Evolutionary conservation across 1,140 invertebrate genomes (phyloP), one percentile per base, ranked within the genome.

Genomic region (Copidosoma floridanum): DNA sequence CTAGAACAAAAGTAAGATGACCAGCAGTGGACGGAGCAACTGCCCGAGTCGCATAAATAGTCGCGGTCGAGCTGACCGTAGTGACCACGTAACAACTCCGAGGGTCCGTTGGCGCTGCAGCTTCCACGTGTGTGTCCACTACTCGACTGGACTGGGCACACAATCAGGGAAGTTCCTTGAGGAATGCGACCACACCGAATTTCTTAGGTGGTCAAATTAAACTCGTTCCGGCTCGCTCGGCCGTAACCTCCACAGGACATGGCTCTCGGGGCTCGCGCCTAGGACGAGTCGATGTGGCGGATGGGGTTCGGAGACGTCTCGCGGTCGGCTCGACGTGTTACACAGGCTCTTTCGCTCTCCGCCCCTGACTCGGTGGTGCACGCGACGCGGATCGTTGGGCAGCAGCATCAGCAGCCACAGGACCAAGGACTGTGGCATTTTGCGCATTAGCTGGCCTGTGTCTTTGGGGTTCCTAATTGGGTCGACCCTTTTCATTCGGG

Each of bases 201-300:
- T 75, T 75, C 74, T 75, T 75, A 73, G 69, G 57, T 57, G 67
- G 63, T 67, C 65, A 69, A 75, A 75, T 75, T 75, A 75, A 73
- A 75, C 69, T 71, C 68, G 68, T 68, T 68, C 65, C 62, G 61
- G 26, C 63, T 59, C 51, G n/a, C 56, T 43, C 51, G 48, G 35
- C 59, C 54, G 63, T 56, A 23, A 60, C 40, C 50, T 50, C 50
- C 63, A 52, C 58, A 68, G 61, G 66, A 65, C 52, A 61, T 46
- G 43, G 41, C 38, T 61, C 51, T 61, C 63, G 51, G 50, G 61
- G 56, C 21, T 46, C 44, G 10, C 26, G 3, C 18, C 14, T 16
- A 2, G 3, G 41, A n/a, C n/a, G n/a, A 16, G 46, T 40, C 26
- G 32, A 41, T 23, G 29, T 57, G 20, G 27, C 44, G 43, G 29